Percentiles rank a stretch among this genome's conserved stretches.
phyloP scores from a whole-genome alignment of 2,797 vertebrate genomes.

The Tragopan temminckii region DNA sequence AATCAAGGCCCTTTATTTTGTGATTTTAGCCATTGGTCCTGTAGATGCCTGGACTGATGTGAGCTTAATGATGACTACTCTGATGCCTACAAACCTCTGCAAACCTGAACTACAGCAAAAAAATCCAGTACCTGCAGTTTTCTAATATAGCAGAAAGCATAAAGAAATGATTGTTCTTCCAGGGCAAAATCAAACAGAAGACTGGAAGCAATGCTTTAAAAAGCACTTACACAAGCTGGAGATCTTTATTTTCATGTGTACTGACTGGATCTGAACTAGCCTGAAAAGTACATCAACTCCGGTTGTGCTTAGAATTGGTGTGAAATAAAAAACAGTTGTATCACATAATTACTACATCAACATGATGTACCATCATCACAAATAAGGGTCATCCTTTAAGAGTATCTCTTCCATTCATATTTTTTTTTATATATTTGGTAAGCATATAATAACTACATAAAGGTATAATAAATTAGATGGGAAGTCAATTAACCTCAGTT shows the following conservation, averaged over 20 bases:
- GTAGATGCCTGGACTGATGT: neutral
- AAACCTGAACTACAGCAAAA: neutral
- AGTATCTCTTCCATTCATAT: neutral
- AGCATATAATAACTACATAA: neutral
- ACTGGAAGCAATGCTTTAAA: neutral
- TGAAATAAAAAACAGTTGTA: neutral
- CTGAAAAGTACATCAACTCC: neutral
- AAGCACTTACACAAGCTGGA: neutral
- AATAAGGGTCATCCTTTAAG: neutral
- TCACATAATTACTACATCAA: neutral
- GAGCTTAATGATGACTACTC: neutral
- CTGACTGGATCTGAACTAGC: neutral
- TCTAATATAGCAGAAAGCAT: neutral
- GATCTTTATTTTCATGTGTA: neutral
- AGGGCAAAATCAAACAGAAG: neutral
- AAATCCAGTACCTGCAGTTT: neutral
- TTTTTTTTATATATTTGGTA: neutral
- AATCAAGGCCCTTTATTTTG: neutral
- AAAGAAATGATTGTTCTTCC: fast-evolving
- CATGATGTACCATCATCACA: neutral
- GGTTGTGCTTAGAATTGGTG: neutral
- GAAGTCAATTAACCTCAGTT: constrained; percentile 15
- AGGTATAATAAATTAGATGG: neutral
- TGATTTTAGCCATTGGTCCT: neutral
- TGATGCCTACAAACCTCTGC: neutral